These are phyloP conservation scores for Drosophila serrata DNA, from an alignment of 1,140 invertebrate genomes.

Conservation along the genomic window DNA sequence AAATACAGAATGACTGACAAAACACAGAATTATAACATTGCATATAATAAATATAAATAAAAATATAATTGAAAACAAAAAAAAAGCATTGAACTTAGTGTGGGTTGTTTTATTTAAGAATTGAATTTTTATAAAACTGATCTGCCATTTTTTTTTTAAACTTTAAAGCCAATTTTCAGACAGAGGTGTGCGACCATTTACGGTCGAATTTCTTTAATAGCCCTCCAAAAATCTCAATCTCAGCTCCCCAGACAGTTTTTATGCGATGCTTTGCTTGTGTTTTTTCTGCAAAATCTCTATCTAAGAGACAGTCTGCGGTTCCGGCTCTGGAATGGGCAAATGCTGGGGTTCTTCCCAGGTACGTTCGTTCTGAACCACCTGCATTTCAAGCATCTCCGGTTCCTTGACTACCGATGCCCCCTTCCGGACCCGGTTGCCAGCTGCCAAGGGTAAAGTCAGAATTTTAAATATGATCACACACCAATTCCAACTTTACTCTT, in stretches of 20 bases:
- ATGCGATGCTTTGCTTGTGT: background rate
- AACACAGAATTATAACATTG: constrained; percentile 84
- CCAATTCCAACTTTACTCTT: too few relatives aligned
- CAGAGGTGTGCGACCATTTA: background rate
- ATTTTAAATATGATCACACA: too few relatives aligned
- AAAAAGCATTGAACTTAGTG: background rate
- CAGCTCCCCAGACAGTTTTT: background rate
- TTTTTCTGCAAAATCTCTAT: background rate
- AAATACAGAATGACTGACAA: constrained; percentile 85
- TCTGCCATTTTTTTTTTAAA: background rate
- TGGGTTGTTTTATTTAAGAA: background rate
- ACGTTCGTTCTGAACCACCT: background rate
- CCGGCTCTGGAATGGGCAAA: background rate
- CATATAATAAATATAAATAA: constrained; percentile 83
- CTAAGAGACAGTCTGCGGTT: background rate
- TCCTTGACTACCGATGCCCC: background rate
- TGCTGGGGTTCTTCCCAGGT: background rate
- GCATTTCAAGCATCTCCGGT: constrained; percentile 1
- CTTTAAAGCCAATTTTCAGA: background rate
- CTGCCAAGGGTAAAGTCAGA: background rate
- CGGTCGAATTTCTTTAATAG: background rate
- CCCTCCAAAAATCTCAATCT: background rate
- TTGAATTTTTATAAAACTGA: too few relatives aligned
- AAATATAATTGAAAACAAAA: constrained; percentile 61
- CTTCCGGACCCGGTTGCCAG: background rate